These are phyloP conservation scores for Drosophila neonasuta DNA, from an alignment of 2,888 invertebrate species.

Conservation along the genomic window DNA sequence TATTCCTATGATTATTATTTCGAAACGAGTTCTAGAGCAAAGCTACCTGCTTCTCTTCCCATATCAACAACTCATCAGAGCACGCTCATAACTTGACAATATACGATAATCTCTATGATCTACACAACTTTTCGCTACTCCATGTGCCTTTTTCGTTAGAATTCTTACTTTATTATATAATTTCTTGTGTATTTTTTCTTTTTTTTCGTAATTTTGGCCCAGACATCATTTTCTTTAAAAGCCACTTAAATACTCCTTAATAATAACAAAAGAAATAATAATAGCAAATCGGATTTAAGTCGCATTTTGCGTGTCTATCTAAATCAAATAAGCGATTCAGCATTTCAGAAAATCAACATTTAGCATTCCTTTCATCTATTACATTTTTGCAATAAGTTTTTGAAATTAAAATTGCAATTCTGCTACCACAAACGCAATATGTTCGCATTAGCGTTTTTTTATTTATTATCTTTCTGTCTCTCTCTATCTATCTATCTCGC, in stretches of 20 bases:
- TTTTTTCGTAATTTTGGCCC: neutral
- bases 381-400: conserved; percentile 28
- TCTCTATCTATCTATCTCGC: neutral
- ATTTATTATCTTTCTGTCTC: neutral
- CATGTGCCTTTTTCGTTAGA: conserved; percentile 12
- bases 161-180: conserved; percentile 9
- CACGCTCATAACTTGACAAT: conserved; percentile 10
- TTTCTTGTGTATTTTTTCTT: neutral
- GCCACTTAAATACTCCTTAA: neutral
- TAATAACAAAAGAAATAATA: neutral
- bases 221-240: neutral
- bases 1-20: neutral
- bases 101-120: conserved; percentile 13
- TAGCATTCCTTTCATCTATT: conserved; percentile 25
- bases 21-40: conserved; percentile 8
- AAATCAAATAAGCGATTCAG: conserved; percentile 9
- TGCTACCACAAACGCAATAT: conserved; percentile 29
- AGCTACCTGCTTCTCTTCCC: conserved; percentile 2
- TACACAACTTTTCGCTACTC: conserved; percentile 4
- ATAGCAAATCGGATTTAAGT: neutral
- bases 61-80: conserved; percentile 4
- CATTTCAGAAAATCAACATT: conserved; percentile 23
- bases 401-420: conserved; percentile 32
- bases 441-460: conserved; percentile 24
- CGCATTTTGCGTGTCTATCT: conserved; percentile 7